These are phyloP conservation scores for Lasioglossum oenotherae DNA, from an alignment of 2,888 invertebrate genomes.

Conservation along the genomic window DNA sequence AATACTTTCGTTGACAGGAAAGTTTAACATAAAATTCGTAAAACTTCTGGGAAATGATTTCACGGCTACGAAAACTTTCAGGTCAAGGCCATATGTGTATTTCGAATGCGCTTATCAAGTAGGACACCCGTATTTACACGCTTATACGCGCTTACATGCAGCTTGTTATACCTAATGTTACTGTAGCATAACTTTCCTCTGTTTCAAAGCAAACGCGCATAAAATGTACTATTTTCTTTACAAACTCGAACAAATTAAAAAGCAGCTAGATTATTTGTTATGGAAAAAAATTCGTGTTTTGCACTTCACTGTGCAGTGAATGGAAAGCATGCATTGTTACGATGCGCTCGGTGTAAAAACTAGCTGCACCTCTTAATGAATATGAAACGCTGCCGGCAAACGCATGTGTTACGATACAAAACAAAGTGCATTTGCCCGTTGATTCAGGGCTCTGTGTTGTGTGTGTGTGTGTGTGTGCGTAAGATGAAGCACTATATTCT, in stretches of 20 bases:
- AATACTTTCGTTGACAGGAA: neutral
- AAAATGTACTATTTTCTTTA: neutral
- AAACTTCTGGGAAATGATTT: conserved; percentile 6
- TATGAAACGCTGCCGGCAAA: neutral
- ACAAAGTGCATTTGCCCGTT: conserved; percentile 2
- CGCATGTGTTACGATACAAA: neutral
- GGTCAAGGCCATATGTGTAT: neutral
- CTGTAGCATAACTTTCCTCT: neutral
- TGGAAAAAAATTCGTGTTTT: neutral
- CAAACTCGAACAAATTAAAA: neutral
- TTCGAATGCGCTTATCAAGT: neutral
- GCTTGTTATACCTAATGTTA: neutral
- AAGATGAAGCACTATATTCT: neutral
- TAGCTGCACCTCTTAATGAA: conserved; percentile 10
- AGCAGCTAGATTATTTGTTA: neutral
- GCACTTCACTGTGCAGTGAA: conserved; percentile 5
- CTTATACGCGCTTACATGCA: neutral
- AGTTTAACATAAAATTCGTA: neutral
- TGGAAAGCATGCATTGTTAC: neutral
- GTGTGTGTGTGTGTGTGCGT: neutral
- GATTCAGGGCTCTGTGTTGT: no score
- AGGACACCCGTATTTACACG: neutral
- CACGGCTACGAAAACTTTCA: neutral
- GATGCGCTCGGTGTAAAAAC: neutral
- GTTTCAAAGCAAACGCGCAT: neutral